Evolutionary conservation across 2,797 vertebrate genomes (phyloP).

Genomic region (Cossypha niveicapilla): DNA sequence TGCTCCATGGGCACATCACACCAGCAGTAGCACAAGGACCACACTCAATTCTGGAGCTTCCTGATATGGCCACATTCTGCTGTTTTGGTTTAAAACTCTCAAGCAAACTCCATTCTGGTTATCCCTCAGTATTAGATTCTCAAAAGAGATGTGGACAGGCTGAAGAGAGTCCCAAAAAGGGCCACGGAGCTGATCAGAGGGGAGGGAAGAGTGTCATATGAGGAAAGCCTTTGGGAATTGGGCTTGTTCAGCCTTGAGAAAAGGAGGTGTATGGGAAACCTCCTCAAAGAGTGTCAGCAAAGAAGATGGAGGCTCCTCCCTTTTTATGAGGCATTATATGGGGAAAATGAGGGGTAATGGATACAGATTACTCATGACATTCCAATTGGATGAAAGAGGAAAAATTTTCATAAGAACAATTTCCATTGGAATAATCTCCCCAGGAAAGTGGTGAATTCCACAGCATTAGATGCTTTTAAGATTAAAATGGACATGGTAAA

Average conservation of each 20-base stretch:
- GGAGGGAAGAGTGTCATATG: background rate
- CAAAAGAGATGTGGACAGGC: background rate
- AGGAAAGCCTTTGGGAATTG: background rate
- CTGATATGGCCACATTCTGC: background rate
- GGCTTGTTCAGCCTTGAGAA: background rate
- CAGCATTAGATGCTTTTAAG: background rate
- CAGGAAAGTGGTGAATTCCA: background rate
- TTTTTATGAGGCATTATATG: background rate
- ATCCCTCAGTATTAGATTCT: background rate
- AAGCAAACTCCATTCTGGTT: background rate
- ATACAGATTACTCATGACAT: background rate
- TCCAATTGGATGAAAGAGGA: fast-evolving
- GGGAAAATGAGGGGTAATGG: background rate
- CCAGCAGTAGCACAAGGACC: background rate
- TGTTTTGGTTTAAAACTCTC: background rate
- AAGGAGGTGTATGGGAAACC: background rate
- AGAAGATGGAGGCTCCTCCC: background rate
- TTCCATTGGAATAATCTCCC: background rate
- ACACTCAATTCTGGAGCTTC: background rate
- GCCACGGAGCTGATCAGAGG: background rate
- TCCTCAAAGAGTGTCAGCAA: background rate
- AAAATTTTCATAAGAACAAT: background rate
- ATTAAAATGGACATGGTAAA: background rate
- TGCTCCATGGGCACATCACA: background rate
- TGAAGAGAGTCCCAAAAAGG: fast-evolving